Evolutionary conservation across 2,888 invertebrate genomes (phyloP).

Genomic region (Drosophila tanythrix): DNA sequence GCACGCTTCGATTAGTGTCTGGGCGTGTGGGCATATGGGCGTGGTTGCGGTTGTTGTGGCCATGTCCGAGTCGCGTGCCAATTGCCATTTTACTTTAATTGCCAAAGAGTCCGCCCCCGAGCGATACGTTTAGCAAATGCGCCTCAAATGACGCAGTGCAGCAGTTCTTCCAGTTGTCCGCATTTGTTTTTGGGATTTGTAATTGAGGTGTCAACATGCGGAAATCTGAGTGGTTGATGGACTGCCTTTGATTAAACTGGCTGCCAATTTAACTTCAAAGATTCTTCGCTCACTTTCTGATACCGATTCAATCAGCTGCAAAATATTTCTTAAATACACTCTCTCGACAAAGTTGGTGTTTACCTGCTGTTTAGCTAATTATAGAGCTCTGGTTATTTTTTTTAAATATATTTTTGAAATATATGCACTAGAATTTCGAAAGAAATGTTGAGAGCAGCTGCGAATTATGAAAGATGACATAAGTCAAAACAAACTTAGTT

Average conservation of each 20-base stretch:
- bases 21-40: background rate
- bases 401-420: too few species aligned
- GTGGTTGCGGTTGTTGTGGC: constrained; percentile 14
- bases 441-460: background rate
- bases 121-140: constrained; percentile 15
- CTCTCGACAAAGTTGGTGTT: too few species aligned
- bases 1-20: background rate
- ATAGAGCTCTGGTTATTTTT: background rate
- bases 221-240: constrained; percentile 32
- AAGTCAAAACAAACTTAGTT: background rate
- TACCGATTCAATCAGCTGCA: background rate
- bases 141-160: constrained; percentile 69
- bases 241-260: constrained; percentile 35
- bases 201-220: constrained; percentile 59
- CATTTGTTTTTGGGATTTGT: constrained; percentile 32
- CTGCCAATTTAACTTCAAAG: background rate
- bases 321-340: background rate
- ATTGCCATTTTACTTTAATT: constrained; percentile 72
- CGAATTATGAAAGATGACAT: background rate
- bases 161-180: constrained; percentile 12
- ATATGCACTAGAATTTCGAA: background rate
- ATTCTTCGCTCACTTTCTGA: background rate
- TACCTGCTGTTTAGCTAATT: background rate
- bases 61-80: constrained; percentile 61
- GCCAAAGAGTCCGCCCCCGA: constrained; percentile 28